Percentiles rank a stretch among this genome's conserved stretches.
Evolutionary conservation across 2,888 invertebrate species (phyloP).

Genomic region (Melangyna quadrimaculata): DNA sequence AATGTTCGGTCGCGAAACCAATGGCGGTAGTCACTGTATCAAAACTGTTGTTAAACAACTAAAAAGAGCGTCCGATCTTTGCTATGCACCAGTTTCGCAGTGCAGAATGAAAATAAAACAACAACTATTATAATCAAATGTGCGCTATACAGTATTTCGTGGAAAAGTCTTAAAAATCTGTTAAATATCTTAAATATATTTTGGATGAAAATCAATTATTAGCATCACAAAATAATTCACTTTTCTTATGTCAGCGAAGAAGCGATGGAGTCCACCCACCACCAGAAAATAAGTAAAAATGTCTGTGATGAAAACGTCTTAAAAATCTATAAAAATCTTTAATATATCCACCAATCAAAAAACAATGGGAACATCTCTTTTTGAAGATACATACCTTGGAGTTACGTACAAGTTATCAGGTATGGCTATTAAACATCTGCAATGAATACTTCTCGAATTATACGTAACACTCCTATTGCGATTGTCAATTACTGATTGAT

Average conservation of each 20-base stretch:
- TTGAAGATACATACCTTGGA: no score
- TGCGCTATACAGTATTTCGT: slow-evolving; percentile 39
- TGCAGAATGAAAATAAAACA: background rate
- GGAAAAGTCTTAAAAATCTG: slow-evolving; percentile 41
- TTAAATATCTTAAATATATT: slow-evolving; percentile 13
- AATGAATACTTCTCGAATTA: no score
- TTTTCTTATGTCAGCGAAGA: background rate
- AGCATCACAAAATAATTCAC: background rate
- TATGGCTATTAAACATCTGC: no score
- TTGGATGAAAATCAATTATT: background rate
- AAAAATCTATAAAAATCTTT: no score
- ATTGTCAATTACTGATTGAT: no score
- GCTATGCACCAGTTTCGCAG: slow-evolving; percentile 47
- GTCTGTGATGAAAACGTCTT: no score
- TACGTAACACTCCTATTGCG: no score
- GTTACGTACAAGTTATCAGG: no score
- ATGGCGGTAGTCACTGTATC: slow-evolving; percentile 72
- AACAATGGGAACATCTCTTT: no score
- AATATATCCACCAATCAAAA: no score
- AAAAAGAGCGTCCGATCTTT: slow-evolving; percentile 48
- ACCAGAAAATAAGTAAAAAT: background rate
- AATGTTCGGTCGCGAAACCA: slow-evolving; percentile 69
- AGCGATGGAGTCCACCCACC: background rate
- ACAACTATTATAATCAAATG: slow-evolving; percentile 39
- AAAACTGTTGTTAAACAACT: slow-evolving; percentile 71